These are phyloP conservation scores for Sinocyclocheilus rhinocerous DNA, from an alignment of 2,113 vertebrate species.

Conservation along the genomic window DNA sequence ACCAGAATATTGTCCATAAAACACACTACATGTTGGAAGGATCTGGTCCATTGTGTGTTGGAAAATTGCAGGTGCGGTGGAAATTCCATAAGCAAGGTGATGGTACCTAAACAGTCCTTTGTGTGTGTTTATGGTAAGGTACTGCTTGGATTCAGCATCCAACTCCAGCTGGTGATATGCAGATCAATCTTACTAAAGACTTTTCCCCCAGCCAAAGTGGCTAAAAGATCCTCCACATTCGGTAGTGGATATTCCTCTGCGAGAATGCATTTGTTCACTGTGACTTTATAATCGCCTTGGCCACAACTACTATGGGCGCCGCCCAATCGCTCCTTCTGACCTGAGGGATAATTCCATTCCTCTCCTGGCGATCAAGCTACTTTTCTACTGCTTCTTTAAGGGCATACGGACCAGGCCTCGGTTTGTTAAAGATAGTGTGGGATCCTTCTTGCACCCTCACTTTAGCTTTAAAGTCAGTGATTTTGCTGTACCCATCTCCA, in stretches of 20 bases:
- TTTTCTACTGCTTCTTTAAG: slow-evolving; percentile 42
- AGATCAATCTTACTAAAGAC: not conserved
- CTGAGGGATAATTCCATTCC: slow-evolving; percentile 22
- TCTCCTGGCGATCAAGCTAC: slow-evolving; percentile 22
- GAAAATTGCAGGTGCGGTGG: not conserved
- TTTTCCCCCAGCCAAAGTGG: not conserved
- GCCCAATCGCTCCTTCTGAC: slow-evolving; percentile 23
- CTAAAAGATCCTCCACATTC: not conserved
- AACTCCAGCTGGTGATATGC: not conserved
- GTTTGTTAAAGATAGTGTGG: slow-evolving; percentile 40
- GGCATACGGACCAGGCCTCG: slow-evolving; percentile 38
- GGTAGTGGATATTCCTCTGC: not conserved
- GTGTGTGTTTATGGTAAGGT: slow-evolving; percentile 11
- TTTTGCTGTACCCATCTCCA: slow-evolving; percentile 12
- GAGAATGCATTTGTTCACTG: slow-evolving; percentile 25
- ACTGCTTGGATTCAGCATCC: not conserved
- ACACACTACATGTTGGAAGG: not conserved
- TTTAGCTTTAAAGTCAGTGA: slow-evolving; percentile 10
- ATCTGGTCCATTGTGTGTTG: not conserved
- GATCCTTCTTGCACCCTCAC: slow-evolving; percentile 1
- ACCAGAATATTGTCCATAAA: slow-evolving; percentile 14
- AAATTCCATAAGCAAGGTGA: not conserved
- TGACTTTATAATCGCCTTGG: slow-evolving; percentile 37
- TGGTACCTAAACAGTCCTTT: not conserved
- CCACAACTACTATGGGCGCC: slow-evolving; percentile 20